These are phyloP conservation scores for Bradypodion ventrale DNA, from an alignment of 2,797 vertebrate genomes.

Conservation along the genomic window DNA sequence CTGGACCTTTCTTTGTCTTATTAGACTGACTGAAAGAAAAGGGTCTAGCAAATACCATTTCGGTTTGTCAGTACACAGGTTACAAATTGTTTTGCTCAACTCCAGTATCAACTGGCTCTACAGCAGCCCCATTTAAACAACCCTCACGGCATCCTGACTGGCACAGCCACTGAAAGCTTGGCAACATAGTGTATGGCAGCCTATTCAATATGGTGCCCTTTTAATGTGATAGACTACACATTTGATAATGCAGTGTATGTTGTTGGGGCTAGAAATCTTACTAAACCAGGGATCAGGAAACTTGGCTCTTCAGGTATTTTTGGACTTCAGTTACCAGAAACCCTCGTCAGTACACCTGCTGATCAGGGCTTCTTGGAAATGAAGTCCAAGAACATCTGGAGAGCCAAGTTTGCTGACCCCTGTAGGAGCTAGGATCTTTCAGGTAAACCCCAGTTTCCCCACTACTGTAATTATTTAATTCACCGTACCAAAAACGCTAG, in stretches of 20 bases:
- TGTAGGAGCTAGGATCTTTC: too few species aligned
- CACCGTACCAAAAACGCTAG: too few species aligned
- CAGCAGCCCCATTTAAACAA: not conserved
- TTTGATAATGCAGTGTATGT: not conserved
- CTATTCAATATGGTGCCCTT: not conserved
- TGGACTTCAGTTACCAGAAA: too few species aligned
- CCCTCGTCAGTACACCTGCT: too few species aligned
- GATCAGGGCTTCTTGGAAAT: too few species aligned
- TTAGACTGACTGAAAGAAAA: not conserved
- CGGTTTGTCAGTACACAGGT: constrained; percentile 6
- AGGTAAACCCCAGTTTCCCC: too few species aligned
- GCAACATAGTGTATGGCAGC: not conserved
- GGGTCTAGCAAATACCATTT: not conserved
- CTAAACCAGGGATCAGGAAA: too few species aligned
- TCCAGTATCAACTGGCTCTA: not conserved
- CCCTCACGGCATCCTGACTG: not conserved
- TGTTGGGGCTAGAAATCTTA: not conserved
- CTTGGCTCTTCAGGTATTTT: too few species aligned
- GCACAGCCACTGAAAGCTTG: not conserved
- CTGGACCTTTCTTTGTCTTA: not conserved
- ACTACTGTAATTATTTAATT: too few species aligned
- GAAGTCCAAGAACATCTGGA: too few species aligned
- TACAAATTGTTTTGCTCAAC: not conserved
- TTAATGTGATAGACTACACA: not conserved
- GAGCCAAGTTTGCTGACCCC: too few species aligned